Percentiles rank a stretch among this genome's conserved stretches.
Conservation (phyloP, 2,888 invertebrate species). For the Augochlorella aurata region DNA sequence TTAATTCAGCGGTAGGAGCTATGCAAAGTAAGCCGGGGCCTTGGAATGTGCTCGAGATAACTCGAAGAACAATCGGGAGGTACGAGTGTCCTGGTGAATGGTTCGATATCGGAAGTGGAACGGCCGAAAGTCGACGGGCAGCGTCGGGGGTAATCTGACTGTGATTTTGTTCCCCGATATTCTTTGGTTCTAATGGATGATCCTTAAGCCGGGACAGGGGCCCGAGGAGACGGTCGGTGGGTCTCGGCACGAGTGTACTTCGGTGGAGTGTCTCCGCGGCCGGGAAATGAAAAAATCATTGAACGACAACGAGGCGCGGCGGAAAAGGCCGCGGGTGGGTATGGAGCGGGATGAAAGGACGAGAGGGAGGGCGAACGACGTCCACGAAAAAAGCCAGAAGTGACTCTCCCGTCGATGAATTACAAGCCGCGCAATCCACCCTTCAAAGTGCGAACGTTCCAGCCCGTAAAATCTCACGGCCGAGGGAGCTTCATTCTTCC, state of each 20-base stretch:
- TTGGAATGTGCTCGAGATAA: not conserved
- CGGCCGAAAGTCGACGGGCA: constrained; percentile 25
- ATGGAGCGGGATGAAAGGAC: constrained; percentile 35
- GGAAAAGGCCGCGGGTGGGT: constrained; percentile 25
- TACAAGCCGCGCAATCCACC: constrained; percentile 44
- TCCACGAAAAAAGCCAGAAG: constrained; percentile 40
- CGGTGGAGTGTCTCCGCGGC: constrained; percentile 56
- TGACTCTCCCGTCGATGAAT: constrained; percentile 50
- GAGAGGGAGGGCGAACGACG: constrained; percentile 36
- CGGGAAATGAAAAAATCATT: constrained; percentile 67
- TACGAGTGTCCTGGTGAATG: not conserved
- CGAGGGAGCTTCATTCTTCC: not conserved
- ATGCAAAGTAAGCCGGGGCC: not conserved
- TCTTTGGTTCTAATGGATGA: constrained; percentile 63
- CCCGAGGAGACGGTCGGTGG: not conserved
- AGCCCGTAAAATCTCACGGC: constrained; percentile 28
- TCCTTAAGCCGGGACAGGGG: constrained; percentile 35
- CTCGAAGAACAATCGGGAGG: constrained; percentile 6
- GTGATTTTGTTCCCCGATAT: constrained; percentile 50
- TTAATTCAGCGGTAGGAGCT: too few species aligned
- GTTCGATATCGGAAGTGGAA: constrained; percentile 42
- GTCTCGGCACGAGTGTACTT: constrained; percentile 56
- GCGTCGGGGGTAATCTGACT: constrained; percentile 44
- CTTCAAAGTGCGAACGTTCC: constrained; percentile 40
- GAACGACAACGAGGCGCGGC: constrained; percentile 44